These are phyloP conservation scores for Salvelinus alpinus DNA, from an alignment of 2,113 vertebrate species.

Conservation along the genomic window DNA sequence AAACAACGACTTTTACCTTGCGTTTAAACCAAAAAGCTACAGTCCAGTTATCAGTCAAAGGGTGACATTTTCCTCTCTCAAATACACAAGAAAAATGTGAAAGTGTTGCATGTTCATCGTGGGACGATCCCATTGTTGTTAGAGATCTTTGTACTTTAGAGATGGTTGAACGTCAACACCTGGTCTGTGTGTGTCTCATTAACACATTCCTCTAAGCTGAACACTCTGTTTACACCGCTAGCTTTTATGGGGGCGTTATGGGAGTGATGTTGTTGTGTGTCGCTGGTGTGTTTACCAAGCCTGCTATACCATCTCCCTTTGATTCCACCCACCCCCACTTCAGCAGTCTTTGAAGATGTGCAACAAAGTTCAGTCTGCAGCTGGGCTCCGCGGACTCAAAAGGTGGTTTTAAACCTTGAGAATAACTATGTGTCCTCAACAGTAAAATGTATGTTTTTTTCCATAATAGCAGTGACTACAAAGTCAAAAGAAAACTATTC, in stretches of 20 bases:
- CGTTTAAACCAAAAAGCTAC: neutral
- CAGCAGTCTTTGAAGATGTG: conserved; percentile 1
- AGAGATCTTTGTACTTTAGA: neutral
- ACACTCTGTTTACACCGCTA: conserved; percentile 19
- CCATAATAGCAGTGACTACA: neutral
- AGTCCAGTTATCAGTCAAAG: neutral
- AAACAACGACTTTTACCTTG: conserved; percentile 16
- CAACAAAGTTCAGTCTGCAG: neutral
- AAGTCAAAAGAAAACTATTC: neutral
- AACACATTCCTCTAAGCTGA: conserved; percentile 39
- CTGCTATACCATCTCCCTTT: neutral
- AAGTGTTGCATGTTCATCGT: neutral
- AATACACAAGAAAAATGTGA: too few species aligned
- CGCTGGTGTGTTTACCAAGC: conserved; percentile 7
- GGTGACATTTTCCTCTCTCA: too few species aligned
- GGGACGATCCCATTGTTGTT: neutral
- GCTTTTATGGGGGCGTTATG: conserved; percentile 21
- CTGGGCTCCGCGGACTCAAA: neutral
- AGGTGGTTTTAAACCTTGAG: neutral
- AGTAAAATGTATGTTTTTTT: neutral
- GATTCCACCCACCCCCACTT: neutral
- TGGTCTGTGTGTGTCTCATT: conserved; percentile 41
- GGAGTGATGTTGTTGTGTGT: neutral
- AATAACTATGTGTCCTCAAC: neutral
- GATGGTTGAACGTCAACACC: conserved; percentile 28